These are phyloP conservation scores for Fragum sueziense DNA, from an alignment of 2,888 invertebrate genomes.

Conservation along the genomic window DNA sequence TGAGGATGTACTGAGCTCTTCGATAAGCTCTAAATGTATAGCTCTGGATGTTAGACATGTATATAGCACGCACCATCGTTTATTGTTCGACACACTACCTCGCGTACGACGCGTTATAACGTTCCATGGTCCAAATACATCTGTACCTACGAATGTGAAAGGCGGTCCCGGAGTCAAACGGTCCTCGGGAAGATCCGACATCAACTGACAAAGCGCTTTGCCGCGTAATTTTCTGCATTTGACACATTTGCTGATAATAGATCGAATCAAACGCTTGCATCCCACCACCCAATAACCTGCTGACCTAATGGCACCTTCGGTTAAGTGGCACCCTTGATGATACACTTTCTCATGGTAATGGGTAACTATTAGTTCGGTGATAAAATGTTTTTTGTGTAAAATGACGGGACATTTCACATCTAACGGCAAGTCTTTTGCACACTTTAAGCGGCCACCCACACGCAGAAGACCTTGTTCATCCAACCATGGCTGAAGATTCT, in stretches of 20 bases:
- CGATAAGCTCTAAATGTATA: constrained; percentile 57
- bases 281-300: constrained; percentile 57
- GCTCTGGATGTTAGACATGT: constrained; percentile 49
- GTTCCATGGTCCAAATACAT: constrained; percentile 56
- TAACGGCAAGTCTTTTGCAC: no score
- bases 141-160: constrained; percentile 51
- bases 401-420: constrained; percentile 1
- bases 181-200: constrained; percentile 52
- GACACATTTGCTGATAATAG: constrained; percentile 41
- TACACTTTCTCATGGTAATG: constrained; percentile 44
- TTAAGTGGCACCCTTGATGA: constrained; percentile 59
- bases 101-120: constrained; percentile 39
- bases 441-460: constrained; percentile 47
- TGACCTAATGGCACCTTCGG: constrained; percentile 55
- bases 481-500: neutral
- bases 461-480: constrained; percentile 39
- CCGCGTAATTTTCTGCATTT: constrained; percentile 43
- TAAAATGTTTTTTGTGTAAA: constrained; percentile 36
- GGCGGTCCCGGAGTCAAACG: constrained; percentile 46
- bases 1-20: constrained; percentile 36
- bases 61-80: constrained; percentile 51
- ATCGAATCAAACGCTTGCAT: constrained; percentile 33
- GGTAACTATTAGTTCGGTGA: constrained; percentile 39
- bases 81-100: neutral
- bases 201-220: constrained; percentile 28